phyloP scores from a whole-genome alignment of 2,113 vertebrate species.

The Cyanistes caeruleus region DNA sequence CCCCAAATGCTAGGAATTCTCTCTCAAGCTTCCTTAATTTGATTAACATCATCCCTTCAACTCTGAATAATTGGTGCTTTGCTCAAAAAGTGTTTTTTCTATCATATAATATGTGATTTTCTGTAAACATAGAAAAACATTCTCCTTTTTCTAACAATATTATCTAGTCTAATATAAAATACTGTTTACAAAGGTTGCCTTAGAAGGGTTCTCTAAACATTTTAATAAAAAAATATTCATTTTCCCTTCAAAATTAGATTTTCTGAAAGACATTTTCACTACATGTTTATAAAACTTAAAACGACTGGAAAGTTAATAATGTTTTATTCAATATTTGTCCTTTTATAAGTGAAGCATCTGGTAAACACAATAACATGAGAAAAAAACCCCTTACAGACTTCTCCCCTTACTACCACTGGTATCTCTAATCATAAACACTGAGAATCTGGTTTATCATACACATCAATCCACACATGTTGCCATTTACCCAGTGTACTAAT shows the following conservation, averaged over 20 bases:
- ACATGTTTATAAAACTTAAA: background rate
- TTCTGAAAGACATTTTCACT: background rate
- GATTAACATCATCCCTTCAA: background rate
- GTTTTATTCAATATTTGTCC: background rate
- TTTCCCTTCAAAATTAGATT: background rate
- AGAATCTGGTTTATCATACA: background rate
- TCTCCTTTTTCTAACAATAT: background rate
- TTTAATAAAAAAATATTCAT: background rate
- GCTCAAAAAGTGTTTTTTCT: background rate
- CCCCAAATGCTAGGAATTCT: background rate
- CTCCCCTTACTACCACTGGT: background rate
- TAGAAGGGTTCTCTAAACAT: background rate
- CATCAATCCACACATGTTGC: background rate
- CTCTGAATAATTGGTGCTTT: background rate
- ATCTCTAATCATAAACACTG: background rate
- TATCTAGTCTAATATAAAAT: background rate
- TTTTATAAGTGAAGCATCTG: background rate
- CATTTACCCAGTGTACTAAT: background rate
- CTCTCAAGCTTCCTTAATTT: background rate
- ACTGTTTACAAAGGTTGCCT: background rate
- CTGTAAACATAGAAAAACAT: background rate
- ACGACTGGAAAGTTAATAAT: background rate
- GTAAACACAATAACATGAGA: background rate
- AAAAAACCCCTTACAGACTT: background rate
- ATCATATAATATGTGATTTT: background rate